Conservation (phyloP, 2,113 vertebrate genomes). For the Hemibagrus wyckioides region DNA sequence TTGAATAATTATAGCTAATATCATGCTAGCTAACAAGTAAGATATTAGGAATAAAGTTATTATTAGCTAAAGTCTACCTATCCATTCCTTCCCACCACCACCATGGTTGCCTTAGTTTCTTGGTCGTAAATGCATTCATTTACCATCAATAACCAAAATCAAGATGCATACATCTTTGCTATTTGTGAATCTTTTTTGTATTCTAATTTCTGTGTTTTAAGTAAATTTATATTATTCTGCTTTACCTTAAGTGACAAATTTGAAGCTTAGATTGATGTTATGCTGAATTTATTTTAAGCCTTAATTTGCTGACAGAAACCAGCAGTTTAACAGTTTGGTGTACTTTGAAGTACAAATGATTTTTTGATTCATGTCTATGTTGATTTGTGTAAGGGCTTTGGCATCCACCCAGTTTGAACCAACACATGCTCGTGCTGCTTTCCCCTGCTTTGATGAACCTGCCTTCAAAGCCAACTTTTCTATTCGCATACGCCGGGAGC, state of each 20-base stretch:
- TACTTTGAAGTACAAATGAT: neutral
- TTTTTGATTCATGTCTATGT: neutral
- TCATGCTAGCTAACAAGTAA: neutral
- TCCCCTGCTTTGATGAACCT: conserved; percentile 92
- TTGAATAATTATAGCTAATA: neutral
- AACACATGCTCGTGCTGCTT: conserved; percentile 83
- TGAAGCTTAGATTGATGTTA: neutral
- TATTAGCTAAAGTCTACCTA: neutral
- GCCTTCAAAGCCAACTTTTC: conserved; percentile 89
- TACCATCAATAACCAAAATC: neutral
- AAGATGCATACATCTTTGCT: neutral
- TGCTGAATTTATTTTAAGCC: neutral
- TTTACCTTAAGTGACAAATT: neutral
- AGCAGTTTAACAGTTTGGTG: neutral
- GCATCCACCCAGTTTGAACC: conserved; percentile 90
- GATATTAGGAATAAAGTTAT: neutral
- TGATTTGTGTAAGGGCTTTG: conserved; percentile 73
- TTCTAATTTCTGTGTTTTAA: neutral
- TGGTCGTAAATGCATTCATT: neutral
- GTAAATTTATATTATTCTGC: neutral
- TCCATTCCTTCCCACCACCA: neutral
- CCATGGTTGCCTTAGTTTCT: neutral
- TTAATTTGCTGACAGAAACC: neutral
- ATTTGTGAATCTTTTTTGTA: neutral
- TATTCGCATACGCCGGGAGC: conserved; percentile 77